Conservation (phyloP, 2,888 invertebrate species). For the Acheta domesticus region DNA sequence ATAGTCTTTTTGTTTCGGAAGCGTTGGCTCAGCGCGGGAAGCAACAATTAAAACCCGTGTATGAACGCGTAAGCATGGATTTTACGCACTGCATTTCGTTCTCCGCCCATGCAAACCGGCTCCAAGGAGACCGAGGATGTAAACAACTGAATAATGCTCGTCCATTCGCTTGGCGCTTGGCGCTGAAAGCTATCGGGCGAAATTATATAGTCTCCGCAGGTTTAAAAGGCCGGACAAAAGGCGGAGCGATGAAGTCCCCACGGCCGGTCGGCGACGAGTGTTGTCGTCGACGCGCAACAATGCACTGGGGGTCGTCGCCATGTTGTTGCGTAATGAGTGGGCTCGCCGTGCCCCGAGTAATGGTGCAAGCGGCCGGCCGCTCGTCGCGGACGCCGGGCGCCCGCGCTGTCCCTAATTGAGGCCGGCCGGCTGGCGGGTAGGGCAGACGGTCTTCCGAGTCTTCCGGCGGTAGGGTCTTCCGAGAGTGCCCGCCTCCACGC, state of each 20-base stretch:
- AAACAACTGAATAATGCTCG: conserved; percentile 18
- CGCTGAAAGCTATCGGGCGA: conserved; percentile 18
- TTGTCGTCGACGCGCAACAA: neutral
- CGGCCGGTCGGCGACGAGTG: neutral
- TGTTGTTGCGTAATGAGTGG: neutral
- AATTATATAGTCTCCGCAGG: neutral
- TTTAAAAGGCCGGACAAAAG: conserved; percentile 18
- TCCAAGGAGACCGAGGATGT: conserved; percentile 10
- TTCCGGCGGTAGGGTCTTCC: neutral
- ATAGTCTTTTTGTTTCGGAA: conserved; percentile 1
- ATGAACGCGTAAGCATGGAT: neutral
- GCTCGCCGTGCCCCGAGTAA: neutral
- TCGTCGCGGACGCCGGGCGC: neutral
- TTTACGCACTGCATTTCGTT: neutral
- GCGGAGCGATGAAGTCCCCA: neutral
- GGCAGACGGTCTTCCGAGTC: no score
- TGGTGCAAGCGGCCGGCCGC: neutral
- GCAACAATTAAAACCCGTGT: conserved; percentile 2
- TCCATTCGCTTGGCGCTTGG: neutral
- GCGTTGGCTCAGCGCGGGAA: neutral
- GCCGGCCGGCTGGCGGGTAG: no score
- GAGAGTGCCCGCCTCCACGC: no score
- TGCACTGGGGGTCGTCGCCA: neutral
- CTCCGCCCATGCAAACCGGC: neutral
- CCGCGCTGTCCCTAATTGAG: no score